Percentiles rank a stretch among this genome's conserved stretches.
These are phyloP conservation scores for Sminthopsis crassicaudata DNA, from an alignment of 2,113 vertebrate genomes.

Conservation along the genomic window DNA sequence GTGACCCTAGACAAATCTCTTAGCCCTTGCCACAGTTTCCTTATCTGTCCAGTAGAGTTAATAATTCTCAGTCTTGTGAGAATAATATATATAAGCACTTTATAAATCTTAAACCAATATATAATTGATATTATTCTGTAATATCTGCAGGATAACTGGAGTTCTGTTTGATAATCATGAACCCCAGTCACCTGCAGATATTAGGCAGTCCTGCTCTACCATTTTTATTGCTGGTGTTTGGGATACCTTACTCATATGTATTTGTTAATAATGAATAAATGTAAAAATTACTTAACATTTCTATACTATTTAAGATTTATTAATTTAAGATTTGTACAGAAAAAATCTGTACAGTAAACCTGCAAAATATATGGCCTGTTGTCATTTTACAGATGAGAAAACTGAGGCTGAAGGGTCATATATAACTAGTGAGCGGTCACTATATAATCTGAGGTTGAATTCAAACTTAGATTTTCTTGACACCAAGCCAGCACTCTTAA, in stretches of 20 bases:
- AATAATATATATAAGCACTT: too few relatives aligned
- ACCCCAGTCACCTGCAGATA: not conserved
- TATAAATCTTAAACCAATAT: too few relatives aligned
- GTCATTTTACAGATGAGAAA: not conserved
- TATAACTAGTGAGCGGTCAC: not conserved
- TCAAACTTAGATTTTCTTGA: not conserved
- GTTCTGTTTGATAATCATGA: not conserved
- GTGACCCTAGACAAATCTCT: too few relatives aligned
- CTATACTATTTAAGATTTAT: too few relatives aligned
- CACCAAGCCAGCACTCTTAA: not conserved
- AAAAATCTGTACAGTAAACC: not conserved
- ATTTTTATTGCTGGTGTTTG: not conserved
- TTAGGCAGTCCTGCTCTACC: not conserved
- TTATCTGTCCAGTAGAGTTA: too few relatives aligned
- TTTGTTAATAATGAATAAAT: not conserved
- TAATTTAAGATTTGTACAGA: too few relatives aligned
- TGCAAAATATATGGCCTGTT: not conserved
- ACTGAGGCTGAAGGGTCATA: not conserved
- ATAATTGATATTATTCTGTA: too few relatives aligned
- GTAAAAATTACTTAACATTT: not conserved
- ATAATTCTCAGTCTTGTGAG: too few relatives aligned
- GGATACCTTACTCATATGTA: not conserved
- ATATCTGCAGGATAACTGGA: too few relatives aligned
- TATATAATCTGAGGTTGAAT: not conserved
- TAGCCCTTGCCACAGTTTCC: too few relatives aligned